phyloP scores from a whole-genome alignment of 2,888 invertebrate species.

The Fissipunctia ypsillon region DNA sequence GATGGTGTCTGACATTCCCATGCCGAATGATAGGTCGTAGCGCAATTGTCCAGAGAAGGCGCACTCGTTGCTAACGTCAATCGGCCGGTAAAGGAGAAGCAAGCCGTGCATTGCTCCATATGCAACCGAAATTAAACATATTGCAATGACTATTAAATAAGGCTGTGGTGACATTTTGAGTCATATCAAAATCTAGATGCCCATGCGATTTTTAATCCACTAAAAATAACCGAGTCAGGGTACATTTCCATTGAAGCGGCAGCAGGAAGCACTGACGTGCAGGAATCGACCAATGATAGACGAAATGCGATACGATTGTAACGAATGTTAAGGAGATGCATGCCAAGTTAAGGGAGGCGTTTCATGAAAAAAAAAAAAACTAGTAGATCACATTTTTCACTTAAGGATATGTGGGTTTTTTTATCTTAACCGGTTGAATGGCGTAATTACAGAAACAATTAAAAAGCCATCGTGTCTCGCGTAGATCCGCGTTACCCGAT shows the following conservation, averaged over 20 bases:
- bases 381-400: neutral
- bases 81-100: conserved; percentile 80
- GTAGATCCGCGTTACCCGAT: too few species aligned
- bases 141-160: conserved; percentile 26
- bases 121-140: conserved; percentile 30
- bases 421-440: too few species aligned
- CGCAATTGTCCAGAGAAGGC: conserved; percentile 77
- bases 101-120: conserved; percentile 69
- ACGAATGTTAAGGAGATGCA: too few species aligned
- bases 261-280: too few species aligned
- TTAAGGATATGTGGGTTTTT: too few species aligned
- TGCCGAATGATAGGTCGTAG: conserved; percentile 84
- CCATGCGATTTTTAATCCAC: conserved; percentile 8
- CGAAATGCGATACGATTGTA: neutral
- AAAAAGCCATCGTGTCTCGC: too few species aligned
- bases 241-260: neutral
- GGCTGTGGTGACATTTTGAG: conserved; percentile 37
- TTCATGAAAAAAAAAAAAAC: neutral
- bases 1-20: conserved; percentile 87
- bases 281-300: neutral
- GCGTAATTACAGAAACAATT: too few species aligned
- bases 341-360: too few species aligned
- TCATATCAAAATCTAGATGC: conserved; percentile 32
- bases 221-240: too few species aligned
- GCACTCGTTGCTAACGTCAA: conserved; percentile 80